A percentile compares a stretch with the other conserved stretches of the same genome.
phyloP scores from a whole-genome alignment of 2,888 invertebrate species.

The Yponomeuta malinellus region DNA sequence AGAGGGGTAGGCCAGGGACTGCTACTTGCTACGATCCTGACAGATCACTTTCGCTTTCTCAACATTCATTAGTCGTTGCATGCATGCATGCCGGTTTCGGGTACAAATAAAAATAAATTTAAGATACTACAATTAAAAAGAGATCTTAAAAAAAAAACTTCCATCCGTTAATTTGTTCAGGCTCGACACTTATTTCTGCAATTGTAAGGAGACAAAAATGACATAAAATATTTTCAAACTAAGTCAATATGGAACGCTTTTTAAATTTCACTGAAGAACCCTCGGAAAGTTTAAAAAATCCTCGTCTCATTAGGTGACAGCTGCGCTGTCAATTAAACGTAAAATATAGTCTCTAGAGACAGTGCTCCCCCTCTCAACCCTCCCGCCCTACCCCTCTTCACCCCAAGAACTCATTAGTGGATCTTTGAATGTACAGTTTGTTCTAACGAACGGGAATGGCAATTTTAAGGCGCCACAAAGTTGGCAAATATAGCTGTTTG shows the following conservation, averaged over 20 bases:
- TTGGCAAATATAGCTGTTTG: conserved; percentile 6
- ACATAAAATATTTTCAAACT: background rate
- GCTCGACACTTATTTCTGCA: too few species aligned
- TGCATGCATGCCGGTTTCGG: too few species aligned
- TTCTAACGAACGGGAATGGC: conserved; percentile 29
- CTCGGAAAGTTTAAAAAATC: conserved; percentile 45
- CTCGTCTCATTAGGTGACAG: conserved; percentile 69
- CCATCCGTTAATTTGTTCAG: too few species aligned
- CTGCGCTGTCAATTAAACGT: conserved; percentile 71
- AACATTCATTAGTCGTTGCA: too few species aligned
- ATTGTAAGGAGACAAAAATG: background rate
- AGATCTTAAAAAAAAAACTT: too few species aligned
- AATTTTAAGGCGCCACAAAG: conserved; percentile 10
- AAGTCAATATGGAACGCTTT: background rate
- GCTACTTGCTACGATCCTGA: too few species aligned
- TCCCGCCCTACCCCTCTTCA: conserved; percentile 35
- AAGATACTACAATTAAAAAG: too few species aligned
- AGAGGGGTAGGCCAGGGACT: too few species aligned
- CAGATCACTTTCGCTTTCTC: too few species aligned
- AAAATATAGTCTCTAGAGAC: conserved; percentile 67
- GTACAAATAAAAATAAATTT: too few species aligned
- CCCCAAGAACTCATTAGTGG: conserved; percentile 61
- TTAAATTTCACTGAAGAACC: background rate
- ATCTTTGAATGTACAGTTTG: conserved; percentile 68
- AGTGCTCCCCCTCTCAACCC: conserved; percentile 28